A percentile compares a stretch with the other conserved stretches of the same genome.
Conservation (phyloP, 2,888 invertebrate species). For the Anagyrus pseudococci region DNA sequence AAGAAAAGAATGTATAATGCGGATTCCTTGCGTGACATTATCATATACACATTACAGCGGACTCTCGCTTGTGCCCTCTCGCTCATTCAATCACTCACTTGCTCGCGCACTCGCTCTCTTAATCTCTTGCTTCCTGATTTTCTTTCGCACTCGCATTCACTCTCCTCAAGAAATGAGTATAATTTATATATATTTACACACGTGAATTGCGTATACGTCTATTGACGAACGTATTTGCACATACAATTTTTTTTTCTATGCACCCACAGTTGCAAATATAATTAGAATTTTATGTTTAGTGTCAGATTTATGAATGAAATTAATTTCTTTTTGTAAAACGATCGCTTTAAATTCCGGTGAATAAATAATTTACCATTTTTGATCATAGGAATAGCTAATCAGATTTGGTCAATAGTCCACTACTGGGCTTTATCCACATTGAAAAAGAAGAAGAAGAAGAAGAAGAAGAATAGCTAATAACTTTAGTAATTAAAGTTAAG, state of each 20-base stretch:
- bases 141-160: conserved; percentile 18
- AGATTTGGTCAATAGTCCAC: too few species aligned
- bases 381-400: too few species aligned
- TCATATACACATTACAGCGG: conserved; percentile 18
- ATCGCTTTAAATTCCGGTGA: too few species aligned
- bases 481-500: too few species aligned
- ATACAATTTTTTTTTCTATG: conserved; percentile 6
- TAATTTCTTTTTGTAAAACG: too few species aligned
- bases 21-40: conserved; percentile 14
- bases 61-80: background rate
- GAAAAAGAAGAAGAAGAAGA: too few species aligned
- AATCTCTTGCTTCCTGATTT: conserved; percentile 3
- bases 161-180: conserved; percentile 28
- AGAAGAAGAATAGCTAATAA: too few species aligned
- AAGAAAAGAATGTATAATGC: conserved; percentile 26
- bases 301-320: background rate
- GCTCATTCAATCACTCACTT: conserved; percentile 2
- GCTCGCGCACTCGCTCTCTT: background rate
- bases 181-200: conserved; percentile 37
- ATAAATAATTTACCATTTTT: too few species aligned
- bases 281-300: background rate
- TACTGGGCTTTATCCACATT: too few species aligned
- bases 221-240: conserved; percentile 16
- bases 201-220: conserved; percentile 23
- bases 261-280: conserved; percentile 13